A percentile compares a stretch with the other conserved stretches of the same genome.
Evolutionary conservation across 2,888 invertebrate genomes (phyloP).

Genomic region (Embidobia sp.): DNA sequence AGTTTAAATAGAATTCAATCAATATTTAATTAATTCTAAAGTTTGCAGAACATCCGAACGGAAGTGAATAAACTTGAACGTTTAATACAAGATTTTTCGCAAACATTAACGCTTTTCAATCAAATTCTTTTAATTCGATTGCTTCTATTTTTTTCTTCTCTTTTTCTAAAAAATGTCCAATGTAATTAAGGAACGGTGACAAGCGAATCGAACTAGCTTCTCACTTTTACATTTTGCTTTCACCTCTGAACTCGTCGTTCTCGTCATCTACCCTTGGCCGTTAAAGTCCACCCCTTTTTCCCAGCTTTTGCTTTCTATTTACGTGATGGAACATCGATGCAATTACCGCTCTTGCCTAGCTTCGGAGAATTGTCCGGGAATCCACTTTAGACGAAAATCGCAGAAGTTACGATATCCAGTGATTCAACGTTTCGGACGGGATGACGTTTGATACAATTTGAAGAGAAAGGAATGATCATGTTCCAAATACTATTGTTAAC

Average conservation of each 20-base stretch:
- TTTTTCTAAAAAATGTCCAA: too few species aligned
- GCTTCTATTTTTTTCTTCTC: too few species aligned
- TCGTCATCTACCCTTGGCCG: constrained; percentile 17
- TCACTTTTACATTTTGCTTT: constrained; percentile 2
- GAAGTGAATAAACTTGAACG: too few species aligned
- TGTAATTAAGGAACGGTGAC: not conserved
- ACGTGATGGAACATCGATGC: constrained; percentile 30
- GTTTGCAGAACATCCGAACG: too few species aligned
- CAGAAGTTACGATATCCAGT: constrained; percentile 12
- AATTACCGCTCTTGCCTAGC: constrained; percentile 31
- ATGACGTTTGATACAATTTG: constrained; percentile 3
- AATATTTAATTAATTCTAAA: too few species aligned
- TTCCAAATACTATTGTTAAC: not conserved
- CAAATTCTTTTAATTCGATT: too few species aligned
- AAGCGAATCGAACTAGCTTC: not conserved
- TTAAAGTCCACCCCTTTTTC: constrained; percentile 2
- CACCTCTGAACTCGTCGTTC: not conserved
- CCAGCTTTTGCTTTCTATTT: constrained; percentile 29
- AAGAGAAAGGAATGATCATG: constrained; percentile 3
- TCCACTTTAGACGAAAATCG: constrained; percentile 33
- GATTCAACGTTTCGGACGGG: constrained; percentile 10
- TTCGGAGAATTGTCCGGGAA: constrained; percentile 27
- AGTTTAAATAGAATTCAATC: too few species aligned
- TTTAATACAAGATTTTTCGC: too few species aligned
- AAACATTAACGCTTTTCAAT: too few species aligned